phyloP scores from a whole-genome alignment of 2,113 vertebrate genomes.

The Glaucomys volans region DNA sequence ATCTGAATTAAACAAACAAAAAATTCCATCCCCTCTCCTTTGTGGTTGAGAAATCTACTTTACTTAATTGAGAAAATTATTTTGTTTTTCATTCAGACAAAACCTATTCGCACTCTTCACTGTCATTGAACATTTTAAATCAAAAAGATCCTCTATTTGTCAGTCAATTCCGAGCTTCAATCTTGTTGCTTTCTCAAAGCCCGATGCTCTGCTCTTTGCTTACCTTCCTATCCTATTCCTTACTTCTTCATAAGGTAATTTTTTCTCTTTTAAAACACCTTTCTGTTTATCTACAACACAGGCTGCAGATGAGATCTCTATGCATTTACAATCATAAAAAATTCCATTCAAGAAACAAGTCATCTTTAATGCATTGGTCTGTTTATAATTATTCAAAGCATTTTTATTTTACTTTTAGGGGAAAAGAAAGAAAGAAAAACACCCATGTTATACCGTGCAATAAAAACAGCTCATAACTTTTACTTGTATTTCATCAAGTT shows the following conservation, averaged over 20 bases:
- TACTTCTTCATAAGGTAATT: not conserved
- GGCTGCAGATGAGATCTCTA: conserved; percentile 55
- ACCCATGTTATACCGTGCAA: conserved; percentile 58
- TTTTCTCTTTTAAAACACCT: conserved; percentile 63
- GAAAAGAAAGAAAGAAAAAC: conserved; percentile 60
- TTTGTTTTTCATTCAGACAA: conserved; percentile 54
- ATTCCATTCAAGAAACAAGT: conserved; percentile 53
- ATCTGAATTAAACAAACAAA: conserved; percentile 30
- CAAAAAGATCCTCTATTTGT: conserved; percentile 40
- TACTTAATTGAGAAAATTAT: conserved; percentile 50
- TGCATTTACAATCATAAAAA: conserved; percentile 64
- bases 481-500: conserved; percentile 86
- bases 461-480: conserved; percentile 81
- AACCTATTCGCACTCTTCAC: conserved; percentile 8
- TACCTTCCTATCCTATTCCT: conserved; percentile 13
- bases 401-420: conserved; percentile 52
- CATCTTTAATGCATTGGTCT: conserved; percentile 63
- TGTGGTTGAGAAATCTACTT: conserved; percentile 26
- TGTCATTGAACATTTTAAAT: conserved; percentile 53
- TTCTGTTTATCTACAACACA: conserved; percentile 55
- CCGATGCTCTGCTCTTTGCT: not conserved
- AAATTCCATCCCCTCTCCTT: not conserved
- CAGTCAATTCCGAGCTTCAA: conserved; percentile 62
- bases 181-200: conserved; percentile 61
- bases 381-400: conserved; percentile 61